These are phyloP conservation scores for Bubo blakistoni DNA, from an alignment of 2,113 vertebrate genomes.

Conservation along the genomic window DNA sequence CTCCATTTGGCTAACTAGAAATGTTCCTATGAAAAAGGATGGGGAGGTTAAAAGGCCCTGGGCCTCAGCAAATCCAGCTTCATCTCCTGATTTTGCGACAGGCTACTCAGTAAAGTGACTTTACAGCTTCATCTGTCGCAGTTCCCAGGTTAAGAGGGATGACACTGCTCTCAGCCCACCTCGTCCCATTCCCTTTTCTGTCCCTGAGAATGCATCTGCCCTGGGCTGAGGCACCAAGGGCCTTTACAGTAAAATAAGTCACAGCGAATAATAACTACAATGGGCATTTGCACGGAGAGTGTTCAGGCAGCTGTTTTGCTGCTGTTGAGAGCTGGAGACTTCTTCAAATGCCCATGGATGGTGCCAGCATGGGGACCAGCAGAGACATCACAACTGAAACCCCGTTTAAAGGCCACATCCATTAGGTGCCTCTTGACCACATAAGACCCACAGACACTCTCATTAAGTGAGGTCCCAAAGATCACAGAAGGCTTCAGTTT, in stretches of 20 bases:
- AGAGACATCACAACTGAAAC: background rate
- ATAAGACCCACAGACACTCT: background rate
- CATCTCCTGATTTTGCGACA: background rate
- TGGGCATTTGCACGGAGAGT: background rate
- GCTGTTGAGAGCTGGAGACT: background rate
- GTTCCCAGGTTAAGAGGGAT: background rate
- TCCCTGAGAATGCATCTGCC: background rate
- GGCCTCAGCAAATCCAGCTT: background rate
- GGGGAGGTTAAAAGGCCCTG: background rate
- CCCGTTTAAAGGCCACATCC: background rate
- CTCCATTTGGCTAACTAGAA: background rate
- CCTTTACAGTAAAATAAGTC: background rate
- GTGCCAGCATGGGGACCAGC: fast-evolving
- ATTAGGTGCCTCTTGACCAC: background rate
- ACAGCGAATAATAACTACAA: background rate
- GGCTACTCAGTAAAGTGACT: background rate
- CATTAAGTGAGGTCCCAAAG: background rate
- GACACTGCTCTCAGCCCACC: background rate
- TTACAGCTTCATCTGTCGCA: background rate
- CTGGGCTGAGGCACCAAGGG: background rate
- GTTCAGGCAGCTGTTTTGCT: background rate
- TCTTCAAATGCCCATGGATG: background rate
- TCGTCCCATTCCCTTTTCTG: background rate
- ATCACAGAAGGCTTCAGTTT: background rate
- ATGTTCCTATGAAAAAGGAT: background rate